Evolutionary conservation across 53 echinoderm and acorn worm genomes (phyloP).

Genomic region (Antedon mediterranea): DNA sequence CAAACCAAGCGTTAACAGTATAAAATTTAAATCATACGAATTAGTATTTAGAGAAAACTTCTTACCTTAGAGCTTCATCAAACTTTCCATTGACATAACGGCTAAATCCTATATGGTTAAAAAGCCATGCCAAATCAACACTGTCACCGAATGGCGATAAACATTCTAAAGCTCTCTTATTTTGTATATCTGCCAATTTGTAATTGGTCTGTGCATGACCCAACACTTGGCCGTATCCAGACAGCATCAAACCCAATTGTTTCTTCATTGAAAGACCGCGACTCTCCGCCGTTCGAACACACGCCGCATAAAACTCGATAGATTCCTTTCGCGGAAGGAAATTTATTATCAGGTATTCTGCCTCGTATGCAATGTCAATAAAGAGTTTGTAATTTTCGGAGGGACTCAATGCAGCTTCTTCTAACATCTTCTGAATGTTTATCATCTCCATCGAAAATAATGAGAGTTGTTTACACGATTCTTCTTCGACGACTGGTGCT

Average conservation of each 20-base stretch:
- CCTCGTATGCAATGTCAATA: slow-evolving; percentile 11
- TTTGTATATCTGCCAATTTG: background rate
- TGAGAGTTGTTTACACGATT: slow-evolving; percentile 24
- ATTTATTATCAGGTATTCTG: slow-evolving; percentile 9
- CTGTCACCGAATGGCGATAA: slow-evolving; percentile 7
- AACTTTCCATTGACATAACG: background rate
- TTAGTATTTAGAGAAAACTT: too few relatives aligned
- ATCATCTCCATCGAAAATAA: slow-evolving; percentile 22
- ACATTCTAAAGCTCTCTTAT: background rate
- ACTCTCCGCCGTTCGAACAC: background rate
- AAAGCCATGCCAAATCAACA: slow-evolving; percentile 9
- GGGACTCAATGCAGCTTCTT: slow-evolving; percentile 22
- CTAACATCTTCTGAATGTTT: slow-evolving; percentile 28
- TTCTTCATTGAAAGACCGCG: background rate
- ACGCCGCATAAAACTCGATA: slow-evolving; percentile 6
- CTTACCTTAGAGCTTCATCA: background rate
- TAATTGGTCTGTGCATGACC: background rate
- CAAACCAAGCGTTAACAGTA: too few relatives aligned
- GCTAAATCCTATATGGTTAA: slow-evolving; percentile 5
- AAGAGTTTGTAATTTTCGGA: slow-evolving; percentile 9
- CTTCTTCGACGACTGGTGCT: slow-evolving; percentile 18
- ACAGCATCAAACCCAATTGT: background rate
- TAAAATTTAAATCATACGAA: too few relatives aligned
- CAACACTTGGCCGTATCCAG: background rate
- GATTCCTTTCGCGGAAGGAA: slow-evolving; percentile 6